Percentiles rank a stretch among this genome's conserved stretches.
Conservation (phyloP, 2,797 vertebrate genomes). For the Enteromius unitaeniatus region DNA sequence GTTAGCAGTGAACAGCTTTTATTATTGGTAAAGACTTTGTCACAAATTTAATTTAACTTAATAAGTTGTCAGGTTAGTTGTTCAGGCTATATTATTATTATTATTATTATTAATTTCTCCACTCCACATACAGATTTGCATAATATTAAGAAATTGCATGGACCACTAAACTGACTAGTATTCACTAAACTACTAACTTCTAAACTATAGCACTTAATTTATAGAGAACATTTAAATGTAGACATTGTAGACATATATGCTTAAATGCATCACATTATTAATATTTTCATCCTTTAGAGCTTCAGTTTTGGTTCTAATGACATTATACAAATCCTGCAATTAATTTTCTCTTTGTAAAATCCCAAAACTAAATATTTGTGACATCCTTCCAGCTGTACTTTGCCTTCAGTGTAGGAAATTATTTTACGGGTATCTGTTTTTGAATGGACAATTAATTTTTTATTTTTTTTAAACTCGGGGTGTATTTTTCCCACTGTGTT, state of each 20-base stretch:
- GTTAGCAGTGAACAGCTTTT: not conserved
- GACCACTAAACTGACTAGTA: not conserved
- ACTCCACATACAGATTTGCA: not conserved
- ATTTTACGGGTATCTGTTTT: slow-evolving; percentile 9
- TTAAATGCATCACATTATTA: not conserved
- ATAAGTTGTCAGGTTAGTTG: not conserved
- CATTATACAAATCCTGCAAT: not conserved
- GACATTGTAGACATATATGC: not conserved
- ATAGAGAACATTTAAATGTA: not conserved
- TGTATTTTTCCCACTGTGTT: not conserved
- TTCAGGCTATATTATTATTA: not conserved
- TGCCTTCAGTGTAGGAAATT: not conserved
- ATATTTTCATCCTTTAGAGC: not conserved
- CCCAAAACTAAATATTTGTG: not conserved
- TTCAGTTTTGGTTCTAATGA: not conserved
- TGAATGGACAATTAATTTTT: not conserved
- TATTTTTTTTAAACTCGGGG: not conserved
- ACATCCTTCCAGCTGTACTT: not conserved
- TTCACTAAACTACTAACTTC: not conserved
- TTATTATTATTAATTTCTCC: not conserved
- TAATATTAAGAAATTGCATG: not conserved
- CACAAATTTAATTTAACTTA: not conserved
- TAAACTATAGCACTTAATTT: not conserved
- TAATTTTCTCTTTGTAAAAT: not conserved
- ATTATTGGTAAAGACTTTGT: too few species aligned